A percentile compares a stretch with the other conserved stretches of the same genome.
Evolutionary conservation across 2,113 vertebrate species (phyloP).

Genomic region (Halichoeres trimaculatus): DNA sequence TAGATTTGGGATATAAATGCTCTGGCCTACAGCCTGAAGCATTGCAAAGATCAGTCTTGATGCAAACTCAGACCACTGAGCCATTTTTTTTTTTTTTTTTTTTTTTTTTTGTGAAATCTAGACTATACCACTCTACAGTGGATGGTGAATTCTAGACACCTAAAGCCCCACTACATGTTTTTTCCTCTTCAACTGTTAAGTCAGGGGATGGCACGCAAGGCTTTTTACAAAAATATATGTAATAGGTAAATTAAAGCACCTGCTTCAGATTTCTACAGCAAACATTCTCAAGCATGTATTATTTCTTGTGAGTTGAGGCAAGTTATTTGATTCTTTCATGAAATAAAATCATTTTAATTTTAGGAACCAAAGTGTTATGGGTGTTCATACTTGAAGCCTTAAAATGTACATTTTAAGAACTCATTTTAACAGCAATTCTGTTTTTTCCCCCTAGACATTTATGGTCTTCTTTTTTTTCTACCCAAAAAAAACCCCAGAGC

Average conservation of each 20-base stretch:
- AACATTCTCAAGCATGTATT: too few species aligned
- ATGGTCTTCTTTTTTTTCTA: not conserved
- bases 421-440: not conserved
- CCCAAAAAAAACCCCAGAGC: too few species aligned
- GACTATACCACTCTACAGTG: not conserved
- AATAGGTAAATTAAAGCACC: too few species aligned
- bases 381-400: too few species aligned
- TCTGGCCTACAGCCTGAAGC: conserved; percentile 32
- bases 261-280: too few species aligned
- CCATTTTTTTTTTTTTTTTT: too few species aligned
- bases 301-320: not conserved
- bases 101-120: not conserved
- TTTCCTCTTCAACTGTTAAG: not conserved
- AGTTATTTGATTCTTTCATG: too few species aligned
- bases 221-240: not conserved
- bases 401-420: not conserved
- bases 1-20: conserved; percentile 57
- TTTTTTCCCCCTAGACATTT: too few species aligned
- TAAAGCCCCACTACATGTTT: not conserved
- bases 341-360: not conserved
- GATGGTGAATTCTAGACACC: not conserved
- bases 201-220: not conserved
- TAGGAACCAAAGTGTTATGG: not conserved
- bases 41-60: conserved; percentile 7
- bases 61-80: not conserved